Evolutionary conservation across 2,797 vertebrate species (phyloP).

Genomic region (Oryzias sinensis): DNA sequence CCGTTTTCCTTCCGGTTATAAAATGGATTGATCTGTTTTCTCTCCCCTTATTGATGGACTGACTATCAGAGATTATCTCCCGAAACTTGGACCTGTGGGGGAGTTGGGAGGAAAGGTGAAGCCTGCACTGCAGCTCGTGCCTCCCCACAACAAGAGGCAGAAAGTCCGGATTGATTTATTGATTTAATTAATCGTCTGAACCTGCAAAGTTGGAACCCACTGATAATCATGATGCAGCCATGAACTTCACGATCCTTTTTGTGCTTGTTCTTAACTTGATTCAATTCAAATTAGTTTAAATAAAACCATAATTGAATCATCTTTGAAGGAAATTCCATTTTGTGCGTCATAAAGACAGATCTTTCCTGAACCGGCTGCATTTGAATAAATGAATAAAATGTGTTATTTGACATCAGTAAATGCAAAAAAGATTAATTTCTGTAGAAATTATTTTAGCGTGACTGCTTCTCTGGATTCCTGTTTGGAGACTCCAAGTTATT

Average conservation of each 20-base stretch:
- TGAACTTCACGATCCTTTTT: neutral
- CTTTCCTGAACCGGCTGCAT: too few species aligned
- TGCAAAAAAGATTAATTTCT: neutral
- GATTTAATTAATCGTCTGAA: neutral
- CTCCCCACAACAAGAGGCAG: neutral
- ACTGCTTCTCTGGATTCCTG: conserved; percentile 37
- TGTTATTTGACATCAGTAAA: too few species aligned
- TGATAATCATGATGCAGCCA: conserved; percentile 8
- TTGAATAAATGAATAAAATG: too few species aligned
- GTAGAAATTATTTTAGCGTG: conserved; percentile 18
- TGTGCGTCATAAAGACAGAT: too few species aligned
- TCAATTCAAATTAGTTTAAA: too few species aligned
- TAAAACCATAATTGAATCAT: too few species aligned
- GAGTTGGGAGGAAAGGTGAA: conserved; percentile 6
- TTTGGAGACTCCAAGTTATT: conserved; percentile 67
- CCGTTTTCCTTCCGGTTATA: neutral
- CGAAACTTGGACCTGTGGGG: conserved; percentile 35
- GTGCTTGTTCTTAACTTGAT: neutral
- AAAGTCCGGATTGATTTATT: conserved; percentile 14
- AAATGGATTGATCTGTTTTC: conserved; percentile 18
- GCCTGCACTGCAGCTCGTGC: conserved; percentile 13
- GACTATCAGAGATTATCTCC: conserved; percentile 3
- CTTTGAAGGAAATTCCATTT: too few species aligned
- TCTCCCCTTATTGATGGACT: conserved; percentile 13
- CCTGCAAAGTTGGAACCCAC: conserved; percentile 3